A percentile compares a stretch with the other conserved stretches of the same genome.
Evolutionary conservation across 1,140 invertebrate species (phyloP).

Genomic region (Rhizoglyphus robini): DNA sequence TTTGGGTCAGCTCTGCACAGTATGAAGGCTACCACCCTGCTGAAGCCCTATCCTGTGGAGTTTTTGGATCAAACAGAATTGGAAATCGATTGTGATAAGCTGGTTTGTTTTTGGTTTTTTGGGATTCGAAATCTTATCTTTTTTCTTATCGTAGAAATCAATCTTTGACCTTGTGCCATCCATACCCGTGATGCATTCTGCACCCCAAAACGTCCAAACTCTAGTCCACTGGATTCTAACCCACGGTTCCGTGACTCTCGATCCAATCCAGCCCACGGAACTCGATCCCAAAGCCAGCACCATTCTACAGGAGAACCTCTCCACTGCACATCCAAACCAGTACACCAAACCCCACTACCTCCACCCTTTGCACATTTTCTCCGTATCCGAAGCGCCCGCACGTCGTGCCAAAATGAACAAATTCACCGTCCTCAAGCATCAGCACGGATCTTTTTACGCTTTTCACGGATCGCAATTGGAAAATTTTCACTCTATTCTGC

Average conservation of each 20-base stretch:
- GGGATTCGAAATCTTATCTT: no score
- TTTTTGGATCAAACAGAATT: neutral
- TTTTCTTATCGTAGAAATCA: neutral
- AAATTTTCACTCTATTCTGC: conserved; percentile 18
- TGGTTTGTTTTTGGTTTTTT: neutral
- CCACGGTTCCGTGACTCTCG: neutral
- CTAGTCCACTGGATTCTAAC: neutral
- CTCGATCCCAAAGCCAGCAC: neutral
- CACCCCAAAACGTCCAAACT: no score
- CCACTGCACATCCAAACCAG: no score
- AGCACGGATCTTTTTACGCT: conserved; percentile 12
- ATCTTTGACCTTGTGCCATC: neutral
- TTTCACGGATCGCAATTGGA: conserved; percentile 16
- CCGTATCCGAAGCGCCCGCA: no score
- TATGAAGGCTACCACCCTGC: neutral
- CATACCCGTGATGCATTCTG: no score
- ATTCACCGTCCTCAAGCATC: neutral
- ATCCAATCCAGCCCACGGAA: neutral
- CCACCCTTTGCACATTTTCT: no score
- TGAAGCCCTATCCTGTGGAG: neutral
- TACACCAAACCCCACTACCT: no score
- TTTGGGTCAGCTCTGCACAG: neutral
- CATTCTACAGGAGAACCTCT: no score
- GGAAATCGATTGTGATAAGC: neutral
- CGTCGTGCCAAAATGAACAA: conserved; percentile 6